These are phyloP conservation scores for Cisticola juncidis DNA, from an alignment of 2,113 vertebrate species.

Conservation along the genomic window DNA sequence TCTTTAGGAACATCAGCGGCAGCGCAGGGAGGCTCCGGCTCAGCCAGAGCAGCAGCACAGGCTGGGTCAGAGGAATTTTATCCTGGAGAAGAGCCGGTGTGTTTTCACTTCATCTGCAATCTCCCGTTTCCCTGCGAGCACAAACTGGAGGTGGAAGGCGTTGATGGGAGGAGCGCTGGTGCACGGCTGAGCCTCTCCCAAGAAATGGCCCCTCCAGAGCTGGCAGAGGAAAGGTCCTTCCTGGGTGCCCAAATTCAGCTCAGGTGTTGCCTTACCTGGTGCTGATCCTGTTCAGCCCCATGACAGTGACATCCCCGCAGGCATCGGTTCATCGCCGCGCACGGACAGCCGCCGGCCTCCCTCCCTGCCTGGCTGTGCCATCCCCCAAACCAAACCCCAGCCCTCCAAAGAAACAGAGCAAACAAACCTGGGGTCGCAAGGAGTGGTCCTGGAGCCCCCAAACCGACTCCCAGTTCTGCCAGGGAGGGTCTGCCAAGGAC, in stretches of 20 bases:
- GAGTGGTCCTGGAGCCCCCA: background rate
- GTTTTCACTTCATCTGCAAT: background rate
- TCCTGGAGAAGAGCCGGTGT: background rate
- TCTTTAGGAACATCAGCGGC: background rate
- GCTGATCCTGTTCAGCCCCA: accelerated
- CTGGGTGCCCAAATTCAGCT: background rate
- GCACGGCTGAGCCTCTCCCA: background rate
- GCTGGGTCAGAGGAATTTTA: background rate
- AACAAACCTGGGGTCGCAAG: accelerated
- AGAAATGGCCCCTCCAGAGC: accelerated
- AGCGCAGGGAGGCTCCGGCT: background rate
- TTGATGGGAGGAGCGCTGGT: accelerated
- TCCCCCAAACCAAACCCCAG: background rate
- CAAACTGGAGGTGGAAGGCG: background rate
- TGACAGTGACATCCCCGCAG: accelerated
- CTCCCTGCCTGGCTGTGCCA: accelerated
- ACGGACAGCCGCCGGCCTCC: accelerated
- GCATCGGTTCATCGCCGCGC: accelerated
- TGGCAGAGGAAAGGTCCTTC: background rate
- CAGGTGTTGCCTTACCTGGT: accelerated
- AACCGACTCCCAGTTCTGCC: accelerated
- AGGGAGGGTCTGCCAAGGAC: background rate
- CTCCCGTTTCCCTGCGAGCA: background rate
- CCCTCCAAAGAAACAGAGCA: background rate
- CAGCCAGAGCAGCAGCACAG: background rate